Evolutionary conservation across 2,888 invertebrate genomes (phyloP), one percentile per base, ranked within the genome.

Genomic region (Ochropleura plecta): DNA sequence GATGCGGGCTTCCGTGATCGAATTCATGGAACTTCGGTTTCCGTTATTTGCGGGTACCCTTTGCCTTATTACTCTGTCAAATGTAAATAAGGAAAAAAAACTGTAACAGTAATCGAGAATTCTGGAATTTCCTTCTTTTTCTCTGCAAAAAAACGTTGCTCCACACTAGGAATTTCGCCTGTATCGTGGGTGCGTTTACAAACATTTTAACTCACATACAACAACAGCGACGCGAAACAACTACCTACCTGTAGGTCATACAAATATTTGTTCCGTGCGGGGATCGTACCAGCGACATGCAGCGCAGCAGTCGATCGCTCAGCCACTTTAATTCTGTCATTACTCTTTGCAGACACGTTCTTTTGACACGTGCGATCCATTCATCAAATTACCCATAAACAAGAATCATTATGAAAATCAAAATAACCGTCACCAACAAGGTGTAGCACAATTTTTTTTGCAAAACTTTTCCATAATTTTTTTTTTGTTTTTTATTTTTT

Each of bases 1-100:
- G 14, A 84, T 84, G 81, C 71, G 81, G 82, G 84, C 60, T 84
- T 82, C 84, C 84, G 81, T 67, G 49, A 70, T n/a, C 30, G 44
- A 51, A 40, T 82, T 82, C 84, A 48, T 67, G 59, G 81, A 80
- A 80, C 42, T 65, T 10, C 70, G 74, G 63, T 83, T 67, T 49
- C 12, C 40, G 16, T 67, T 62, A 84, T 83, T 68, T 49, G 30
- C 5, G 12, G 62, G 44, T 44, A 71, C 30, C 16, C 18, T 59
- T 40, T 64, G 12, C 1, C 20, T 63, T 78, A 69, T 62, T 10
- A 55, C 18, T 49, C 5, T 14, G 7, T n/a, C n/a, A 48, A 20
- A 12, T 30, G 30, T 44, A 42, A 59, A n/a, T 48, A 10, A 48
- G 30, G 14, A 49, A 48, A 75, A 30, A 73, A 20, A 57, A 20